Conservation (phyloP, 2,888 invertebrate genomes). For the Athalia cordata region DNA sequence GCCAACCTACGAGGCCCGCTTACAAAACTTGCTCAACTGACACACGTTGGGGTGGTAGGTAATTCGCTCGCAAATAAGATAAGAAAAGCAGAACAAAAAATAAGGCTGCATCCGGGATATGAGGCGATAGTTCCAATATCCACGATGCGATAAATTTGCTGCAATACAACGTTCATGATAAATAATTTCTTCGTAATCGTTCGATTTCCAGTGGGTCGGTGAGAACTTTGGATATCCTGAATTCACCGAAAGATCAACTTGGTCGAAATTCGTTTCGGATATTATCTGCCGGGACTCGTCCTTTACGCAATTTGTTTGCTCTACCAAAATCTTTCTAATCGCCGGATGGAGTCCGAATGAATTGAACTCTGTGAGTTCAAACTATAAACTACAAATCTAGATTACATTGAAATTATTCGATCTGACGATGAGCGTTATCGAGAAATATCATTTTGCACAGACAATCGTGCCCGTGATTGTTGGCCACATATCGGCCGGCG, state of each 20-base stretch:
- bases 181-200: background rate
- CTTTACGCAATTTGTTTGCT: constrained; percentile 65
- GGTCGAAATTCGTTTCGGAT: constrained; percentile 67
- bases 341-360: constrained; percentile 63
- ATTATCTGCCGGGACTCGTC: constrained; percentile 63
- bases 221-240: constrained; percentile 70
- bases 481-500: constrained; percentile 68
- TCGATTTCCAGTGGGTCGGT: constrained; percentile 64
- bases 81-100: background rate
- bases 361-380: constrained; percentile 54
- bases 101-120: background rate
- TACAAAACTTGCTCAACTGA: constrained; percentile 65
- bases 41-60: constrained; percentile 69
- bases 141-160: too few relatives aligned
- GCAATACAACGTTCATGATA: background rate
- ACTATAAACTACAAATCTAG: too few relatives aligned
- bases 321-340: constrained; percentile 62
- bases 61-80: background rate
- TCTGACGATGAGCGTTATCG: background rate
- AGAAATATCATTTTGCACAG: constrained; percentile 50
- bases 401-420: background rate
- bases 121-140: too few relatives aligned
- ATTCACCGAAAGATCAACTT: constrained; percentile 63
- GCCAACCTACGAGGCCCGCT: constrained; percentile 68
- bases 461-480: constrained; percentile 65